Percentiles rank a stretch among this genome's conserved stretches.
phyloP scores from a whole-genome alignment of 2,113 vertebrate species.

The Alethe castanea region DNA sequence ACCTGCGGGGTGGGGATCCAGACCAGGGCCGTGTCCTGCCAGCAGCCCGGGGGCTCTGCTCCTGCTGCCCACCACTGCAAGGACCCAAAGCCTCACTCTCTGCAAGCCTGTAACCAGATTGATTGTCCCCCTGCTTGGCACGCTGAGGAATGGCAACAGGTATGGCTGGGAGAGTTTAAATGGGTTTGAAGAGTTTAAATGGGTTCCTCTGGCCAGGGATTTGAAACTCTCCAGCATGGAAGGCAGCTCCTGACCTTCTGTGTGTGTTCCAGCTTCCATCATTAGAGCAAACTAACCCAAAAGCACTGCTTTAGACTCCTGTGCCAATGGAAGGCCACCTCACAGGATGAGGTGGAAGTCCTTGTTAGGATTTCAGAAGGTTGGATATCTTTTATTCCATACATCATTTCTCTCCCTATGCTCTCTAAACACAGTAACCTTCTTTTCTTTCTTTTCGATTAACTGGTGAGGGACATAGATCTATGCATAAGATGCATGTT shows the following conservation, averaged over 20 bases:
- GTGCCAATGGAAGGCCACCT: background rate
- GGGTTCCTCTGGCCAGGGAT: background rate
- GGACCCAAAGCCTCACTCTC: slow-evolving; percentile 75
- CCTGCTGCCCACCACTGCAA: slow-evolving; percentile 69
- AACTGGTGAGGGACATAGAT: background rate
- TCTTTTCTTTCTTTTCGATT: background rate
- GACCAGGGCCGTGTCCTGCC: slow-evolving; percentile 82
- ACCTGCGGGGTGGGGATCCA: slow-evolving; percentile 89
- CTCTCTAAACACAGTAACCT: background rate
- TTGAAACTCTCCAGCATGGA: background rate
- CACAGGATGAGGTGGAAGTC: background rate
- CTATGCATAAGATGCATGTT: background rate
- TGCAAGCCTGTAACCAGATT: slow-evolving; percentile 87
- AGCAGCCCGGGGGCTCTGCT: slow-evolving; percentile 56
- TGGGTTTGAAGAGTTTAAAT: background rate
- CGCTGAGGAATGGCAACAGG: slow-evolving; percentile 87
- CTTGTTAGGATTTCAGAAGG: background rate
- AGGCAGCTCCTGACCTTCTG: background rate
- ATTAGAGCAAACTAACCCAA: background rate
- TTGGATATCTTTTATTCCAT: background rate
- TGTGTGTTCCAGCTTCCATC: background rate
- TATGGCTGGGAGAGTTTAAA: background rate
- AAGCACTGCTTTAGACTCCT: background rate
- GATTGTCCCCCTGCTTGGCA: slow-evolving; percentile 87
- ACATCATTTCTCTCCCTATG: background rate